Evolutionary conservation across 2,797 vertebrate genomes (phyloP).

Genomic region (Spinus olivaceus): DNA sequence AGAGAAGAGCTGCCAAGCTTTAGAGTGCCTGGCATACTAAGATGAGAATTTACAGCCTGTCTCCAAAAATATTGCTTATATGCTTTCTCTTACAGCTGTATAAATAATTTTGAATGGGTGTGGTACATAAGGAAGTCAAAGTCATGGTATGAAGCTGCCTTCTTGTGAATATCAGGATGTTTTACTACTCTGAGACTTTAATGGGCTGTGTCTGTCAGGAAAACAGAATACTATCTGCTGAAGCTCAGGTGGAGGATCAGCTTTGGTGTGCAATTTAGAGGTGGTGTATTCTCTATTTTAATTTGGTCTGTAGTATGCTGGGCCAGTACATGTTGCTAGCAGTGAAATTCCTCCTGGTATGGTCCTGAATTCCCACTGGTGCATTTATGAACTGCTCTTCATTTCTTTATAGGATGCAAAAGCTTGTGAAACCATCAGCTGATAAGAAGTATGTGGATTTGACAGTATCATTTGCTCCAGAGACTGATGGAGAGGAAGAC

Average conservation of each 20-base stretch:
- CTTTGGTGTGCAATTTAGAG: neutral
- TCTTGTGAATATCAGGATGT: neutral
- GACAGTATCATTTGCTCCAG: slow-evolving; percentile 94
- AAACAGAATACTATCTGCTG: neutral
- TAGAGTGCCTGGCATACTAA: neutral
- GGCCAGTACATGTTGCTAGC: neutral
- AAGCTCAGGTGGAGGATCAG: neutral
- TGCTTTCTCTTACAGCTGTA: neutral
- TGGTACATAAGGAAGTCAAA: neutral
- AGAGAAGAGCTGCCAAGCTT: neutral
- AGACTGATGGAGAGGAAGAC: slow-evolving; percentile 91
- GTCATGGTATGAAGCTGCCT: neutral
- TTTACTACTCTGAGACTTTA: neutral
- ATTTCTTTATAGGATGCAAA: slow-evolving; percentile 89
- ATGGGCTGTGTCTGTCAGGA: neutral
- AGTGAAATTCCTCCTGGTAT: neutral
- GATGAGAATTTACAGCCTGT: neutral
- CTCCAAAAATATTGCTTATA: neutral
- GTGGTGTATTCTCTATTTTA: neutral
- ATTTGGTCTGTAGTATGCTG: neutral
- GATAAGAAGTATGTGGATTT: slow-evolving; percentile 95
- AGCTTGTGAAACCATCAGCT: slow-evolving; percentile 91
- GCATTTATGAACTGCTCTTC: neutral
- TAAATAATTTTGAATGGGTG: neutral
- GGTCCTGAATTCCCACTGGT: neutral